phyloP scores from a whole-genome alignment of 2,888 invertebrate species.

The Gari tellinella region DNA sequence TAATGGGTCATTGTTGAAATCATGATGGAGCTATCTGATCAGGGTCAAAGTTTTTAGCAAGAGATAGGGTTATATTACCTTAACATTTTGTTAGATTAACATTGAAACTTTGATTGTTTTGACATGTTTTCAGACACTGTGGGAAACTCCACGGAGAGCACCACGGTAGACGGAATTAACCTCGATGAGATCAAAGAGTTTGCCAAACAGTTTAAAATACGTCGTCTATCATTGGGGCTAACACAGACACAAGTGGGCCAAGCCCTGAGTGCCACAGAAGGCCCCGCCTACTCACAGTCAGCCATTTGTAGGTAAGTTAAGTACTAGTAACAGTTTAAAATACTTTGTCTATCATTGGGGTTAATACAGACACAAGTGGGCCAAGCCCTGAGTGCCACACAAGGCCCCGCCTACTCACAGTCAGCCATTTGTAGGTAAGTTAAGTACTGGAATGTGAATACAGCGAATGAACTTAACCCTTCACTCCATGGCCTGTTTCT shows the following conservation, averaged over 20 bases:
- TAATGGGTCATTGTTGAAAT: no score
- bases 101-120: no score
- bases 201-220: constrained; percentile 97
- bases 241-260: constrained; percentile 96
- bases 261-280: constrained; percentile 97
- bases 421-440: constrained; percentile 99
- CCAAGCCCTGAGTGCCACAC: constrained; percentile 97
- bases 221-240: constrained; percentile 95
- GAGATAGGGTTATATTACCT: no score
- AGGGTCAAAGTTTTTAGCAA: no score
- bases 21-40: no score
- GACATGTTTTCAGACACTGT: constrained; percentile 84
- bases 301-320: constrained; percentile 97
- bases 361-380: constrained; percentile 95
- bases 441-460: background rate
- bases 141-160: constrained; percentile 96
- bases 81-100: no score
- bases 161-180: constrained; percentile 98
- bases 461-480: no score
- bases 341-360: constrained; percentile 95
- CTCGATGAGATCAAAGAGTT: constrained; percentile 99
- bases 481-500: no score
- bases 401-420: constrained; percentile 99
- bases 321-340: constrained; percentile 90
- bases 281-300: constrained; percentile 99